Base-by-base conservation (phyloP, 2,888 invertebrate species). In the Ennomos quercinarius region DNA sequence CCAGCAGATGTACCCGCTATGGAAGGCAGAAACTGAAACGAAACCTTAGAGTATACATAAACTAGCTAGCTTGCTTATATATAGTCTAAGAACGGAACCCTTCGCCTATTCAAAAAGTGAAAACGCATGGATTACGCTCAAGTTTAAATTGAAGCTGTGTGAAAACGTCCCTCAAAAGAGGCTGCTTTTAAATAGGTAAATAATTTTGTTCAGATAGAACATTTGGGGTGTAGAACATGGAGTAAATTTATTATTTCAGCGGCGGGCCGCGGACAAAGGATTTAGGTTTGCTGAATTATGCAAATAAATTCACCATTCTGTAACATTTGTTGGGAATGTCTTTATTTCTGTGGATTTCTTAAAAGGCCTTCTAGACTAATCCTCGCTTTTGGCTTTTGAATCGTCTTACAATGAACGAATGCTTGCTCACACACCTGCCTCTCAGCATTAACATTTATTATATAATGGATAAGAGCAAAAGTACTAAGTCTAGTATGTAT, bases 301-400 rank as follows among this genome's bases (percentile, higher is more conserved):
- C 90, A 91, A 91, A 91, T 91, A 90, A 89, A 91, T 91, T 91
- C 90, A 87, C 89, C 89, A 89, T 89, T 89, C 86, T 88, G 91
- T 89, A 91, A 91, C 91, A 91, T 90, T 91, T 91, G 91, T 90
- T 88, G 84, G 83, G 80, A 89, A 91, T 89, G 90, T 89, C 89
- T 89, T 90, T 89, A 90, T 90, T 89, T 89, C 83, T 80, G 85
- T 83, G 82, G 86, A 87, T 90, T 86, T 87, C 89, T 90, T 87
- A 87, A 87, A 88, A 87, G 84, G 80, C 81, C 80, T 80, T 81
- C 73, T 78, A 83, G 84, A 80, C 83, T 86, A 84, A 89, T 89
- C 85, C 44, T 82, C 74, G 78, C 79, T 81, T 83, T 87, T 83
- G 79, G 79, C 78, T 86, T 84, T 81, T 80, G 78, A 83, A 84